Evolutionary conservation across 1,140 invertebrate genomes (phyloP), one percentile per base, ranked within the genome.

Genomic region (Thaumetopoea pityocampa): DNA sequence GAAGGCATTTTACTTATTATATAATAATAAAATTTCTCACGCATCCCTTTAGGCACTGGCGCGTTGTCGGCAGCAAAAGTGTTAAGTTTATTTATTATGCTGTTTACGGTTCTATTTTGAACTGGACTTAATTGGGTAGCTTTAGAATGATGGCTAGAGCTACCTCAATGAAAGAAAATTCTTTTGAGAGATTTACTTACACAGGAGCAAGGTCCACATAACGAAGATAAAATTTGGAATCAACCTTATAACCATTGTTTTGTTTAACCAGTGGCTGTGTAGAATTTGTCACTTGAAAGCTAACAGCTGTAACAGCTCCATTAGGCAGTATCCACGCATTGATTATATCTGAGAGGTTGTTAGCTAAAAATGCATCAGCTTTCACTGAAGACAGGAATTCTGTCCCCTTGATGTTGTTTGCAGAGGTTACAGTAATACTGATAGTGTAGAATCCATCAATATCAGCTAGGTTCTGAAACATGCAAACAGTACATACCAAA

Each of bases 331-430:
- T 80, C 55, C 91, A 91, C 11, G 93, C 82, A 59, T 88, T 92
- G 2, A 96, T 80, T 12, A 89, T 85, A 66, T 95, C 93, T 28
- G 90, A 88, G 7, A 95, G 73, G 15, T 60, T 70, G 68, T 56
- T 78, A 7, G 77, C 67, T 30, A 87, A 46, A 32, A 80, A 71
- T 71, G 87, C 88, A 87, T 92, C 90, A 20, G 94, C 94, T 87
- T 92, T 94, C 14, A 92, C 88, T 55, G 93, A 94, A 19, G 94
- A 93, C 9, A 92, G 78, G 60, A 94, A 94, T 52, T 88, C 89
- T 15, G 84, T 81, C 63, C 90, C 88, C 61, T 81, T 87, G 20
- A 89, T 91, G 19, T 46, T 46, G 53, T 92, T 90, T 15, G 89
- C 86, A 47, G 88, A 88, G 30, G 88, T 89, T 0, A 92, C 89